phyloP scores from a whole-genome alignment of 37 sponge, comb jelly and placozoan species.

The Lycopodina hypogea region DNA sequence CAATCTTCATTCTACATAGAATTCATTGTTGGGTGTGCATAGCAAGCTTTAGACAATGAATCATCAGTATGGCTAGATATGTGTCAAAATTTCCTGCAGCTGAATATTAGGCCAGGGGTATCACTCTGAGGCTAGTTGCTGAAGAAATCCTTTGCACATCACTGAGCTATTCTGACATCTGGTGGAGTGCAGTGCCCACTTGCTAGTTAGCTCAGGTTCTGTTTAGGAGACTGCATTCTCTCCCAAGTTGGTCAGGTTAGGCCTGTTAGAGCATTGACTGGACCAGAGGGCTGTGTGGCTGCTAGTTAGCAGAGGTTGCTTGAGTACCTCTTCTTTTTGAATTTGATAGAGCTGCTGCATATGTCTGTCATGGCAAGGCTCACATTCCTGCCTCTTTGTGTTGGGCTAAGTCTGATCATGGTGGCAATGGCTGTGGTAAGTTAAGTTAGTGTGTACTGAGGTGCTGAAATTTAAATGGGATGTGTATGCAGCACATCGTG shows the following conservation, averaged over 20 bases:
- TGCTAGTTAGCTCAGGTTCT: no score
- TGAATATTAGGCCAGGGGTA: no score
- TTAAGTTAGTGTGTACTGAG: no score
- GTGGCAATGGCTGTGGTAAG: constrained; percentile 41
- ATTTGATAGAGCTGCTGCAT: background rate
- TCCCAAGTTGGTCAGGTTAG: constrained; percentile 3
- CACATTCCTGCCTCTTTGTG: background rate
- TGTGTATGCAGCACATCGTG: no score
- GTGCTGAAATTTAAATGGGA: no score
- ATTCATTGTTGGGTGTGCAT: background rate
- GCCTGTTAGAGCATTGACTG: constrained; percentile 34
- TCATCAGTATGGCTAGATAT: no score
- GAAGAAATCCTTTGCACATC: background rate
- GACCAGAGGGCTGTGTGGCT: background rate
- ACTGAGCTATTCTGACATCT: background rate
- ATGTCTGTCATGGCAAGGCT: constrained; percentile 19
- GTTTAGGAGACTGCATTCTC: no score
- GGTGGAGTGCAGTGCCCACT: no score
- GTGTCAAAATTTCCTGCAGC: no score
- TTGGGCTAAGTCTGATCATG: constrained; percentile 1
- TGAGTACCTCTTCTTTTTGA: background rate
- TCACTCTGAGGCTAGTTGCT: background rate
- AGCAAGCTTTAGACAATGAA: background rate
- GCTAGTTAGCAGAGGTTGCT: background rate
- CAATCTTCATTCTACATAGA: no score